Conservation (phyloP, 2,113 vertebrate species). For the Myotis yumanensis region DNA sequence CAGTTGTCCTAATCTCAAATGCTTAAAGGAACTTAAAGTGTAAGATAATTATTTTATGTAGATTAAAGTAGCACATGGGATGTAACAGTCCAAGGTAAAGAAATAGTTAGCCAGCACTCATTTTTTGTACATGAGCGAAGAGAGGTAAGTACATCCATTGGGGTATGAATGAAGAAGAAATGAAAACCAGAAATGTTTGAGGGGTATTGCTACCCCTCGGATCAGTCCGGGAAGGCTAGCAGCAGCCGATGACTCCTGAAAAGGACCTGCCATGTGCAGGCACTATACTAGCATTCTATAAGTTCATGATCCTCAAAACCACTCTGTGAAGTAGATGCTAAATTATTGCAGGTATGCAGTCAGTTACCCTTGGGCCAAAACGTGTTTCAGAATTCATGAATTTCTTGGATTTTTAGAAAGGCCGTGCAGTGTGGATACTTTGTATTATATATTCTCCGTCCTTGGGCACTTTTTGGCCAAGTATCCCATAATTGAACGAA, state of each 20-base stretch:
- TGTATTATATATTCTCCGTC: not conserved
- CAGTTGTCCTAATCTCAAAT: not conserved
- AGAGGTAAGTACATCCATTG: not conserved
- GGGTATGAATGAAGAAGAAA: not conserved
- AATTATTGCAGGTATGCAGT: not conserved
- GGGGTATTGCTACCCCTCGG: not conserved
- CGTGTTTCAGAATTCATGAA: not conserved
- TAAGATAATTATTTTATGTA: constrained; percentile 2
- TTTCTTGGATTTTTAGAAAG: constrained; percentile 28
- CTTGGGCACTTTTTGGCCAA: not conserved
- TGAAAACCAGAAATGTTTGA: not conserved
- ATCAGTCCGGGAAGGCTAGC: not conserved
- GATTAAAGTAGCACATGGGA: not conserved
- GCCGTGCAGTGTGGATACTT: not conserved
- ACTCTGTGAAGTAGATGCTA: not conserved
- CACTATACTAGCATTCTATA: not conserved
- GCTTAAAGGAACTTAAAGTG: not conserved
- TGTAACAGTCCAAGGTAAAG: not conserved
- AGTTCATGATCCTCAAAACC: not conserved
- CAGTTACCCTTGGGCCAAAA: not conserved
- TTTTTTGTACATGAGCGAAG: not conserved
- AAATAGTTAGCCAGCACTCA: not conserved
- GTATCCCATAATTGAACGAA: not conserved
- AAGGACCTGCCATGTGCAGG: not conserved
- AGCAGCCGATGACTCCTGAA: not conserved